Conservation (phyloP, 2,113 vertebrate species). For the Crotalus tigris region DNA sequence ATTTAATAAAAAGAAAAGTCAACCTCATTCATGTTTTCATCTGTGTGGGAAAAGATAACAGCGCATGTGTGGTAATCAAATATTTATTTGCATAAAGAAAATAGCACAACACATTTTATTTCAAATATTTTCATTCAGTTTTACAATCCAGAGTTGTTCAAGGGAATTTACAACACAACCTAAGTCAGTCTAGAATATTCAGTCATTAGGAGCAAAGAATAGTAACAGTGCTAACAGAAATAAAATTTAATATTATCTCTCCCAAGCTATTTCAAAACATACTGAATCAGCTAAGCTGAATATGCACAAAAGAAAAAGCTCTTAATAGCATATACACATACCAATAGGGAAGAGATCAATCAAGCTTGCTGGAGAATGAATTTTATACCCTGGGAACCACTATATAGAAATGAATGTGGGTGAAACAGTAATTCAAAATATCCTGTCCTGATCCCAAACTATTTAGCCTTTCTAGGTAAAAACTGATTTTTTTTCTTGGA, state of each 20-base stretch:
- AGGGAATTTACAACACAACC: neutral
- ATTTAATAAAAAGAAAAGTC: neutral
- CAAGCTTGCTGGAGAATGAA: neutral
- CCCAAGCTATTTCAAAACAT: neutral
- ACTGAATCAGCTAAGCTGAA: neutral
- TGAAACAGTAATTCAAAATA: neutral
- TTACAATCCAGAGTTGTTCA: neutral
- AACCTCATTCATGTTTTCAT: neutral
- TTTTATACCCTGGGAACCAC: neutral
- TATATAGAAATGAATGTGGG: neutral
- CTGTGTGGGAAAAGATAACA: neutral
- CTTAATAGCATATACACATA: neutral
- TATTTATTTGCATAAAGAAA: neutral
- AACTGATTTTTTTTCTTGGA: neutral
- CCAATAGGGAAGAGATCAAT: neutral
- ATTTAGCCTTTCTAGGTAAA: neutral
- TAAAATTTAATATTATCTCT: neutral
- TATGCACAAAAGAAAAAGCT: neutral
- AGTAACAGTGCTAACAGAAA: neutral
- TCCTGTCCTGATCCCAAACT: neutral
- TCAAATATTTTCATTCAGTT: neutral
- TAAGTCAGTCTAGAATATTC: neutral
- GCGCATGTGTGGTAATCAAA: neutral
- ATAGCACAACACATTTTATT: neutral
- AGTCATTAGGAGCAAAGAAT: neutral